Conservation (phyloP, 2,797 vertebrate genomes). For the Pristis pectinata region DNA sequence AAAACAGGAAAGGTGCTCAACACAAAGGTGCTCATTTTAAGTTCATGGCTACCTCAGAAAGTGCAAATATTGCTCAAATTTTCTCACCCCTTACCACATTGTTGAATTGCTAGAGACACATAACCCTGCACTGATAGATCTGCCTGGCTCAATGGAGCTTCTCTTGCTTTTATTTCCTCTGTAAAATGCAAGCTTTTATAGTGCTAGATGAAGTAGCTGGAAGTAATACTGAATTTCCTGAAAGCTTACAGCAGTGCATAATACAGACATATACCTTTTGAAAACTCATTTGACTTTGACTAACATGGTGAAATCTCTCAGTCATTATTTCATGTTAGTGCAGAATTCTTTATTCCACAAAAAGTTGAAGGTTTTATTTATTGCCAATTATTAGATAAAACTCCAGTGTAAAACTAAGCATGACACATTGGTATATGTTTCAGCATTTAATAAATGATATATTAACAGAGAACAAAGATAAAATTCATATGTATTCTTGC, state of each 20-base stretch:
- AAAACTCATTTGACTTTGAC: neutral
- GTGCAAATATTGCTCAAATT: constrained; percentile 51
- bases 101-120: neutral
- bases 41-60: constrained; percentile 74
- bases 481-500: neutral
- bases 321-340: neutral
- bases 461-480: neutral
- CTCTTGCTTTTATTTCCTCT: too few species aligned
- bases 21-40: constrained; percentile 45
- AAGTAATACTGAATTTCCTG: neutral
- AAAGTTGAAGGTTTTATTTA: neutral
- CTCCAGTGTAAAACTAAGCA: neutral
- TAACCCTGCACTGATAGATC: neutral
- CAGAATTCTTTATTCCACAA: neutral
- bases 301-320: neutral
- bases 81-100: neutral
- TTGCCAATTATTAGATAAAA: neutral
- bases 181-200: neutral
- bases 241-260: neutral
- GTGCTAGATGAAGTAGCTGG: too few species aligned
- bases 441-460: neutral
- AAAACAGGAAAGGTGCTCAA: neutral
- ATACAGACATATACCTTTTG: neutral
- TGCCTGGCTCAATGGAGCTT: neutral
- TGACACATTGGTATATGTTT: neutral